phyloP scores from a whole-genome alignment of 2,888 invertebrate genomes.

The Cataglyphis cursor region DNA sequence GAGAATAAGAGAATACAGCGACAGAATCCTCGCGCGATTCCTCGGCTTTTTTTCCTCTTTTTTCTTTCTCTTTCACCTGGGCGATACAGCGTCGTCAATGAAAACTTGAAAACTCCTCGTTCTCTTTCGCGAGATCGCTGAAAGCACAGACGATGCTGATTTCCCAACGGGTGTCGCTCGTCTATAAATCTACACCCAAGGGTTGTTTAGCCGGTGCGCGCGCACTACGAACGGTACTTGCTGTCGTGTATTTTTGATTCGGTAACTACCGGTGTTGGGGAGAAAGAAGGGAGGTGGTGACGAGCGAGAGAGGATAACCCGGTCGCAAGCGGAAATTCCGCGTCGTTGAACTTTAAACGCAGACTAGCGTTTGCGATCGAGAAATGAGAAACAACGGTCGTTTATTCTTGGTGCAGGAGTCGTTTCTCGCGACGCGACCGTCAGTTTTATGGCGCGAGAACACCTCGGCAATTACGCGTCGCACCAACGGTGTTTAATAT shows the following conservation, averaged over 20 bases:
- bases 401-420: conserved; percentile 38
- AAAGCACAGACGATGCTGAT: conserved; percentile 78
- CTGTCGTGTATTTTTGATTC: conserved; percentile 68
- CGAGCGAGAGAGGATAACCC: neutral
- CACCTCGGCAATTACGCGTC: conserved; percentile 40
- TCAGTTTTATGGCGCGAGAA: conserved; percentile 33
- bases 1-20: neutral
- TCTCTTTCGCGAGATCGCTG: conserved; percentile 69
- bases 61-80: neutral
- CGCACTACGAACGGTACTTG: conserved; percentile 7
- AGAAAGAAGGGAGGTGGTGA: neutral
- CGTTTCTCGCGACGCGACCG: conserved; percentile 34
- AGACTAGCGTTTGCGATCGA: conserved; percentile 29
- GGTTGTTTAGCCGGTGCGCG: conserved; percentile 71
- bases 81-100: conserved; percentile 61
- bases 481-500: conserved; percentile 14
- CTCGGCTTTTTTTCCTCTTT: neutral
- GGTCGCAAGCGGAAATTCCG: conserved; percentile 56
- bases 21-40: neutral
- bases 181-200: conserved; percentile 80
- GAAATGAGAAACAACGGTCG: conserved; percentile 44
- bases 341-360: conserved; percentile 38
- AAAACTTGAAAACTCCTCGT: conserved; percentile 73
- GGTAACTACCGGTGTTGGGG: neutral
- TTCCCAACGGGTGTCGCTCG: conserved; percentile 78